These are phyloP conservation scores for Dyspetes luteomarginatus DNA, from an alignment of 2,888 invertebrate genomes.

Conservation along the genomic window DNA sequence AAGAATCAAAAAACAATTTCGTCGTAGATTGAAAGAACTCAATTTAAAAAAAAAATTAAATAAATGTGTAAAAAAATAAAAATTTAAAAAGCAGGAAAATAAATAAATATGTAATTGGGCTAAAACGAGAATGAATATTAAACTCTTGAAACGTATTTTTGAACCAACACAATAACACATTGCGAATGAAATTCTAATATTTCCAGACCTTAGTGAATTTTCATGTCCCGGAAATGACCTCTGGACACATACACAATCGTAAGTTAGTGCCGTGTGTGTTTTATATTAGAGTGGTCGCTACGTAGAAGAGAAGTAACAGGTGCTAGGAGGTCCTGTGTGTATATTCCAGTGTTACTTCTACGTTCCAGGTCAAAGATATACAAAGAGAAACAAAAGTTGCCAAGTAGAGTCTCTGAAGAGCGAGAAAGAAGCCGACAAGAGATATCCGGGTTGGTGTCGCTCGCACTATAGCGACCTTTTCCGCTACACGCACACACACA, in stretches of 20 bases:
- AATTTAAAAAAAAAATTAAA: too few relatives aligned
- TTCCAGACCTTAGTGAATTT: background rate
- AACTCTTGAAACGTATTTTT: background rate
- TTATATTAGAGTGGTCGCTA: background rate
- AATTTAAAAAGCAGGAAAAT: too few relatives aligned
- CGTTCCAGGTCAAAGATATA: constrained; percentile 16
- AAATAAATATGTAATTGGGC: too few relatives aligned
- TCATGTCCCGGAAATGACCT: background rate
- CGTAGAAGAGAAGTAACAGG: constrained; percentile 72
- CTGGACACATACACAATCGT: background rate
- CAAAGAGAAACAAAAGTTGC: constrained; percentile 22
- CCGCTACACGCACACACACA: background rate
- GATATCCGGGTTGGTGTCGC: constrained; percentile 17
- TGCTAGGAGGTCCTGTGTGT: constrained; percentile 47
- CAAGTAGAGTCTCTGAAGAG: background rate
- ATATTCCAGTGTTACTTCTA: background rate
- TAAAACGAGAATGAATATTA: too few relatives aligned
- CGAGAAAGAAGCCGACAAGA: constrained; percentile 4
- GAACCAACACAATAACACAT: too few relatives aligned
- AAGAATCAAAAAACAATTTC: too few relatives aligned
- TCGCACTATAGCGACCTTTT: background rate
- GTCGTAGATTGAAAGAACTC: too few relatives aligned
- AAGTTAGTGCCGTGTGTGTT: background rate
- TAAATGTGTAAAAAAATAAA: too few relatives aligned
- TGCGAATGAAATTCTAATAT: background rate